Evolutionary conservation across 2,797 vertebrate species (phyloP).

Genomic region (Sciurus carolinensis): DNA sequence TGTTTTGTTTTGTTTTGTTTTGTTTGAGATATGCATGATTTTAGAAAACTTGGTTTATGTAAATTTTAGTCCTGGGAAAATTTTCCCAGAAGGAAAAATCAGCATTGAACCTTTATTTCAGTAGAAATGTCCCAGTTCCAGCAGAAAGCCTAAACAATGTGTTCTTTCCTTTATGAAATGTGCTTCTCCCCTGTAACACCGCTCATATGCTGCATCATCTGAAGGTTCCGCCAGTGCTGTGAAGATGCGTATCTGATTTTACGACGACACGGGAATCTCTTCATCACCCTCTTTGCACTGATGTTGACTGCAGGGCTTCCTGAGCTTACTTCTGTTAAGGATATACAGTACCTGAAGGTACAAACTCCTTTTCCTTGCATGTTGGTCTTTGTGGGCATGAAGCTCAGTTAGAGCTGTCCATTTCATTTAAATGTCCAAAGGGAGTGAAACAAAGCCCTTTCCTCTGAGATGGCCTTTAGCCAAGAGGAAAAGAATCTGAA

Average conservation of each 20-base stretch:
- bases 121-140: not conserved
- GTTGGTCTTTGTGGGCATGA: not conserved
- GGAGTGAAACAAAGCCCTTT: constrained; percentile 13
- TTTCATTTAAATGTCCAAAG: not conserved
- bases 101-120: constrained; percentile 25
- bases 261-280: constrained; percentile 97
- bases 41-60: constrained; percentile 35
- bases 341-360: constrained; percentile 99
- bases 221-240: constrained; percentile 97
- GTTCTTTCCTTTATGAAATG: constrained; percentile 55
- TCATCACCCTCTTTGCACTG: constrained; percentile 99
- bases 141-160: not conserved
- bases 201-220: not conserved
- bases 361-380: not conserved
- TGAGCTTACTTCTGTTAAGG: constrained; percentile 97
- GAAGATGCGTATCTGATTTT: constrained; percentile 97
- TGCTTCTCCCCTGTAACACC: not conserved
- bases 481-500: not conserved
- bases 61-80: constrained; percentile 23
- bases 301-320: constrained; percentile 99
- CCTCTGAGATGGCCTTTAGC: not conserved
- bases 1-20: not conserved
- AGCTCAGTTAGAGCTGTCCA: not conserved
- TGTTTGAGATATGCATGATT: not conserved
- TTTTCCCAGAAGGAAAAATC: constrained; percentile 47